phyloP scores from a whole-genome alignment of 1,140 invertebrate genomes.

The Stenopsyche tienmushanensis region DNA sequence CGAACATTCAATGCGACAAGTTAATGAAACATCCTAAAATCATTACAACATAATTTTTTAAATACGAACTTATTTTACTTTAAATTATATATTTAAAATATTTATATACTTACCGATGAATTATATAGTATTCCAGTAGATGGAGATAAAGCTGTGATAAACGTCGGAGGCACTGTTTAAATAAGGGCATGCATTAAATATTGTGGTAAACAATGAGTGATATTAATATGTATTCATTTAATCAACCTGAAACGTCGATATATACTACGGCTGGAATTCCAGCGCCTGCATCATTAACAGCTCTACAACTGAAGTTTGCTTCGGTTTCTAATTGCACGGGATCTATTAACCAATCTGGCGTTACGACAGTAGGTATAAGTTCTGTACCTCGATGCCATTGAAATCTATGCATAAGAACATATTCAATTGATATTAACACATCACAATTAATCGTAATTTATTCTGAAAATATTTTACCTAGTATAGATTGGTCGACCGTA shows the following conservation, averaged over 20 bases:
- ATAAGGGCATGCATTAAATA: not conserved
- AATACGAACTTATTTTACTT: no score
- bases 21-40: conserved; percentile 58
- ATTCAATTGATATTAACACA: not conserved
- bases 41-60: not conserved
- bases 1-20: conserved; percentile 85
- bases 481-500: conserved; percentile 74
- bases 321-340: conserved; percentile 78
- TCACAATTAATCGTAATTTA: not conserved
- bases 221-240: not conserved
- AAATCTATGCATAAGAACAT: conserved; percentile 54
- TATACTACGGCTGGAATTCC: conserved; percentile 70
- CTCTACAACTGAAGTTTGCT: conserved; percentile 84
- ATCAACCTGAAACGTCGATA: conserved; percentile 75
- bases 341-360: conserved; percentile 73
- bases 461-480: conserved; percentile 43
- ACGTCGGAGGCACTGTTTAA: conserved; percentile 73
- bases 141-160: conserved; percentile 77
- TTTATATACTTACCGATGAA: conserved; percentile 50
- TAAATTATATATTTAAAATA: no score
- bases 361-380: conserved; percentile 70
- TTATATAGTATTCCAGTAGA: conserved; percentile 76
- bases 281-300: conserved; percentile 77
- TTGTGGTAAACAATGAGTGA: not conserved
- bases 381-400: conserved; percentile 77